Base-by-base conservation (phyloP, 2,797 vertebrate genomes). In the Helicolenus hilgendorfi region DNA sequence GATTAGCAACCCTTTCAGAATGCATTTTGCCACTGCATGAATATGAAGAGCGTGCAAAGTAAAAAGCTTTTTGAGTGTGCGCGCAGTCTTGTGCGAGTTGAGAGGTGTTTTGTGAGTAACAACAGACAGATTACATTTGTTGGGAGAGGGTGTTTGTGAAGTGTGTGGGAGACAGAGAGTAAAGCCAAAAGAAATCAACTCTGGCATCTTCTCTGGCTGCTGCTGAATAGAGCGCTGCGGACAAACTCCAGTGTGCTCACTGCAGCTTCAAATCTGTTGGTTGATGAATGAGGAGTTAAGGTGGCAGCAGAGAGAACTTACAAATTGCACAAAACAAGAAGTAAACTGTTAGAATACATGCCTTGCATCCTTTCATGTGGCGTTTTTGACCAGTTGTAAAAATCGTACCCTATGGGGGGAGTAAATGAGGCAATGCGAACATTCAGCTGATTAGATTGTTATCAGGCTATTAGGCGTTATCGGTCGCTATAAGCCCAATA, bases 1-100 rank as follows among this genome's bases (percentile, higher is more conserved):
- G 72, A 87, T 89, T 83, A 72, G 60, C 53, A 91, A 74, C n/a
- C 59, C 36, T 86, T 84, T 77, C 26, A 79, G 26, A 82, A 64
- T 72, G 56, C 41, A 35, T 77, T 74, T 78, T 38, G 9, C 22
- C 29, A 33, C 49, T 79, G 35, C 58, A 83, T 86, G 41, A 81
- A 45, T 83, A 75, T 70, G 49, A 67, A 74, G 8, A 72, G 11
- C n/a, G 35, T 5, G 20, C 7, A 55, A 33, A 38, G 29, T 73
- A 36, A 77, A 77, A 76, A 63, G 31, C 15, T 64, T 75, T 77
- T 68, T 77, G 8, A 24, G 60, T 83, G 72, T 79, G 58, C 22
- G 27, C 22, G 53, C 55, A 36, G 45, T 33, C 62, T 41, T 56
- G 29, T 63, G 60, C 41, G 38, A 15, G 53, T 15, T 20, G 31